phyloP scores from a whole-genome alignment of 2,888 invertebrate species.

The Argyresthia goedartella region DNA sequence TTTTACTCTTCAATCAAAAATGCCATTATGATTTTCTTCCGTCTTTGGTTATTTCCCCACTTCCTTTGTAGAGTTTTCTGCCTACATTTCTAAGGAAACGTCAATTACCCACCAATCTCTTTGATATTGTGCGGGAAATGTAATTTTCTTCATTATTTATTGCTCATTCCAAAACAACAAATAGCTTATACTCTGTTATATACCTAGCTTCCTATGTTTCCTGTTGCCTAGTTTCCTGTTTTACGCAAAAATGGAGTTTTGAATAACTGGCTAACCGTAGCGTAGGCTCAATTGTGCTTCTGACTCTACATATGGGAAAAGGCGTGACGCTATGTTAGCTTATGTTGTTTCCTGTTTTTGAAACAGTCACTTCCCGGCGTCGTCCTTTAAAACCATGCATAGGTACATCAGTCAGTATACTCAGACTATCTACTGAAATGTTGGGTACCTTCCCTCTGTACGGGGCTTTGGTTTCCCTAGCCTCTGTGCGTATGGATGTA shows the following conservation, averaged over 20 bases:
- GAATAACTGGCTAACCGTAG: background rate
- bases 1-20: background rate
- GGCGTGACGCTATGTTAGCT: too few species aligned
- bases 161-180: too few species aligned
- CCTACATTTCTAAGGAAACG: background rate
- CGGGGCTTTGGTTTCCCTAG: too few species aligned
- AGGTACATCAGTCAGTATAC: too few species aligned
- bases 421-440: too few species aligned
- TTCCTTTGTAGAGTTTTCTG: background rate
- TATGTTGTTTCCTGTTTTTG: too few species aligned
- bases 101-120: background rate
- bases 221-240: background rate
- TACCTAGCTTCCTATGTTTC: background rate
- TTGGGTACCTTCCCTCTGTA: too few species aligned
- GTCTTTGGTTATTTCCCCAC: background rate
- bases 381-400: too few species aligned
- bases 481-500: too few species aligned
- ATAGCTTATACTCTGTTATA: background rate
- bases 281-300: background rate
- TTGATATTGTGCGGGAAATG: slow-evolving; percentile 22
- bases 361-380: too few species aligned
- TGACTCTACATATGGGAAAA: too few species aligned
- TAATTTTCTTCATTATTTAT: background rate
- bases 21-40: too few species aligned
- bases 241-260: background rate